These are phyloP conservation scores for Microplitis deprimator DNA, from an alignment of 2,888 invertebrate species.

Conservation along the genomic window DNA sequence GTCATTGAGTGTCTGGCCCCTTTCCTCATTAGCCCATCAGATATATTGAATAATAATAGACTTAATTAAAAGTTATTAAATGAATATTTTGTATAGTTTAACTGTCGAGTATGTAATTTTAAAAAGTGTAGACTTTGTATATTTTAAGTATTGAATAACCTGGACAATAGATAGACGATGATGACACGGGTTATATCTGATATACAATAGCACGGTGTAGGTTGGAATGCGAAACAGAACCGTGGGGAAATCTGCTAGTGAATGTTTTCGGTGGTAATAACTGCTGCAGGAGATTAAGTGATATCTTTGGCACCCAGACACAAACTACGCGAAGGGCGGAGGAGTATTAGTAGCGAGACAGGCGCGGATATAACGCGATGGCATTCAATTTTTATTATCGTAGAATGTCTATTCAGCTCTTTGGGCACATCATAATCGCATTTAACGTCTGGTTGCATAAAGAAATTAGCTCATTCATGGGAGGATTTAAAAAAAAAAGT, in stretches of 20 bases:
- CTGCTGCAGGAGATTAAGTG: slow-evolving; percentile 39
- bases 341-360: slow-evolving; percentile 9
- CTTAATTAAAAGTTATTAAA: neutral
- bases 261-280: slow-evolving; percentile 37
- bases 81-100: neutral
- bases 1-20: neutral
- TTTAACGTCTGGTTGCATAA: slow-evolving; percentile 61
- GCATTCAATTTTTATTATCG: slow-evolving; percentile 48
- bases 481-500: slow-evolving; percentile 54
- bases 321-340: neutral
- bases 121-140: neutral
- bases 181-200: slow-evolving; percentile 10
- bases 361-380: slow-evolving; percentile 25
- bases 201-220: neutral
- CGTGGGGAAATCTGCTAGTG: slow-evolving; percentile 21
- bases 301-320: slow-evolving; percentile 46
- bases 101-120: neutral
- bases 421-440: slow-evolving; percentile 60
- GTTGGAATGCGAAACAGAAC: slow-evolving; percentile 15
- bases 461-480: slow-evolving; percentile 62
- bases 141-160: neutral
- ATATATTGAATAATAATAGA: neutral
- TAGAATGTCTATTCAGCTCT: slow-evolving; percentile 44
- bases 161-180: neutral
- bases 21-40: neutral